Evolutionary conservation across 1,140 invertebrate species (phyloP).

Genomic region (Monochamus saltuarius): DNA sequence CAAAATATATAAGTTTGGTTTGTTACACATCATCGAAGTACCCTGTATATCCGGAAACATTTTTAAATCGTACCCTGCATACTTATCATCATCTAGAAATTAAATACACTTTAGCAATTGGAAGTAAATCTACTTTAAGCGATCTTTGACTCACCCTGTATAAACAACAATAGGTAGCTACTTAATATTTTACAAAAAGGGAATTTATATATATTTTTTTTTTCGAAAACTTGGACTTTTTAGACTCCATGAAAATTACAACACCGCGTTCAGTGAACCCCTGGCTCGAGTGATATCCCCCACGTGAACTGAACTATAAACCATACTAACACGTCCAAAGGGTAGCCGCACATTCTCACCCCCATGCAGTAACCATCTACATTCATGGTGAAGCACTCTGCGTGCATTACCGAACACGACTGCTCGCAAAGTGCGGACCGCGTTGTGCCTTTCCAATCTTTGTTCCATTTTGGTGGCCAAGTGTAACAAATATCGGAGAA

Average conservation of each 20-base stretch:
- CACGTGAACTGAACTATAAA: too few relatives aligned
- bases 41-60: too few relatives aligned
- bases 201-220: not conserved
- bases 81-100: too few relatives aligned
- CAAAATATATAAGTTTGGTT: too few relatives aligned
- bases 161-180: too few relatives aligned
- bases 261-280: not conserved
- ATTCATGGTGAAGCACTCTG: not conserved
- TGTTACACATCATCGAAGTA: too few relatives aligned
- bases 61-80: too few relatives aligned
- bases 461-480: conserved; percentile 45
- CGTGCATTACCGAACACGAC: conserved; percentile 2
- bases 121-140: too few relatives aligned
- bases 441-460: conserved; percentile 41
- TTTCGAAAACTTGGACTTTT: conserved; percentile 1
- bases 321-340: conserved; percentile 4
- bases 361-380: conserved; percentile 10
- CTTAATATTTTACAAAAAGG: not conserved
- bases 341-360: conserved; percentile 25
- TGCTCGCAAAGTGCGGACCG: conserved; percentile 19
- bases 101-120: too few relatives aligned
- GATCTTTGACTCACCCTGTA: too few relatives aligned
- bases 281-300: too few relatives aligned
- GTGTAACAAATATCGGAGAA: conserved; percentile 42
- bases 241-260: conserved; percentile 5